These are phyloP conservation scores for Ecdyonurus torrentis DNA, from an alignment of 2,888 invertebrate species.

Conservation along the genomic window DNA sequence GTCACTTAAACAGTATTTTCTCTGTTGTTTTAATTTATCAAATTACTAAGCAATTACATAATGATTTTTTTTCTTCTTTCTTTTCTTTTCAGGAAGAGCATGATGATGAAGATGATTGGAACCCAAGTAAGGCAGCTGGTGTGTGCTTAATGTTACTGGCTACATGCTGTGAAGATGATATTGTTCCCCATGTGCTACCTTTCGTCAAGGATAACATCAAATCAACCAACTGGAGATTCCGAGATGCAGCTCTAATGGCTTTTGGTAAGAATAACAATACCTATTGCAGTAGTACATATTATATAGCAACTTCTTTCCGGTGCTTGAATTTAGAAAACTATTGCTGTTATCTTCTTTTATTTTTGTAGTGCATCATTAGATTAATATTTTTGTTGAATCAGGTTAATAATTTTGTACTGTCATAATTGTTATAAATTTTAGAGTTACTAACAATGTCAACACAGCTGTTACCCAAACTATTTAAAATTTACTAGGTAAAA, in stretches of 20 bases:
- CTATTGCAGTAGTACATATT: neutral
- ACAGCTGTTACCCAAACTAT: too few species aligned
- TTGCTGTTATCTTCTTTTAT: neutral
- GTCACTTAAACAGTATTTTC: too few species aligned
- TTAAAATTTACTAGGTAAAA: too few species aligned
- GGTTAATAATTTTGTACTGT: neutral
- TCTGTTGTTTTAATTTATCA: too few species aligned
- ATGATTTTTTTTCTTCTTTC: too few species aligned
- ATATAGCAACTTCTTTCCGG: too few species aligned
- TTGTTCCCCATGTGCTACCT: conserved; percentile 88
- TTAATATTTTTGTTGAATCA: neutral
- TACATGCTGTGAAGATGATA: conserved; percentile 92
- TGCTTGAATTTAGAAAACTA: neutral
- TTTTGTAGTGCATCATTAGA: neutral
- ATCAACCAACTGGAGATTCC: conserved; percentile 75
- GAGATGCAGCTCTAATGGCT: conserved; percentile 98
- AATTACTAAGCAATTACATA: too few species aligned
- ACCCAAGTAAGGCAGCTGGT: conserved; percentile 96
- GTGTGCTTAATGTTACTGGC: conserved; percentile 97
- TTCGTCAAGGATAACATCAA: conserved; percentile 93
- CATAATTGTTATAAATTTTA: too few species aligned
- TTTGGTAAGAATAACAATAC: conserved; percentile 44
- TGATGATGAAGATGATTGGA: conserved; percentile 99
- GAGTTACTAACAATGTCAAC: too few species aligned
- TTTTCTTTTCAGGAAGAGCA: conserved; percentile 72